phyloP scores from a whole-genome alignment of 30 jellyfish, hydroid and myxozoan species.

The Hydra vulgaris region DNA sequence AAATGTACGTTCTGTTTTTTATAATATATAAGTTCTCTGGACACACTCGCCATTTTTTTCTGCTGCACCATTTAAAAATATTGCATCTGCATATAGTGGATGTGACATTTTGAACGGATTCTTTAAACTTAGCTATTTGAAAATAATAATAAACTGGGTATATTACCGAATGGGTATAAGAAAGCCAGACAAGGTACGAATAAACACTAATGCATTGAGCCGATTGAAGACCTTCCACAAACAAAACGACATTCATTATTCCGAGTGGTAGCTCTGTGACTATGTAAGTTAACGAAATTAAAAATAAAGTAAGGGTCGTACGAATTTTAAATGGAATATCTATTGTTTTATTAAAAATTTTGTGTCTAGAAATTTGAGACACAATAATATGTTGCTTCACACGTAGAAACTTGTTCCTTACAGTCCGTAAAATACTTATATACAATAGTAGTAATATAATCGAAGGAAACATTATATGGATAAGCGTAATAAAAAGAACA shows the following conservation, averaged over 20 bases:
- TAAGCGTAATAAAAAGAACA: conserved; percentile 6
- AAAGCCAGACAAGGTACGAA: conserved; percentile 34
- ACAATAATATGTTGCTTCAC: conserved; percentile 93
- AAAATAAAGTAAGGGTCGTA: conserved; percentile 67
- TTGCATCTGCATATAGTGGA: background rate
- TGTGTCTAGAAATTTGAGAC: conserved; percentile 88
- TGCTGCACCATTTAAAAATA: background rate
- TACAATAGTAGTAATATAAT: conserved; percentile 30
- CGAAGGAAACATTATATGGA: conserved; percentile 44
- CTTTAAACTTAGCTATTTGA: conserved; percentile 66
- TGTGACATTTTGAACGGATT: conserved; percentile 48
- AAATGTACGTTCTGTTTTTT: background rate
- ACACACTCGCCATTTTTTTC: background rate
- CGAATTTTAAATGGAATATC: conserved; percentile 89
- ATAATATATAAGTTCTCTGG: background rate
- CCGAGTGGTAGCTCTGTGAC: conserved; percentile 52
- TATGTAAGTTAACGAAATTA: conserved; percentile 44
- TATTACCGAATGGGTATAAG: conserved; percentile 48
- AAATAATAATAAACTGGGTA: conserved; percentile 55
- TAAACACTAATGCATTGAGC: conserved; percentile 18
- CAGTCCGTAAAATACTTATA: conserved; percentile 69
- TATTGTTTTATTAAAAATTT: conserved; percentile 56
- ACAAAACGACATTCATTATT: conserved; percentile 28
- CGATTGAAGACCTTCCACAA: conserved; percentile 18
- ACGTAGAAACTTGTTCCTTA: conserved; percentile 74